Base-by-base conservation (phyloP, 2,797 vertebrate genomes). In the Pseudochaenichthys georgianus region DNA sequence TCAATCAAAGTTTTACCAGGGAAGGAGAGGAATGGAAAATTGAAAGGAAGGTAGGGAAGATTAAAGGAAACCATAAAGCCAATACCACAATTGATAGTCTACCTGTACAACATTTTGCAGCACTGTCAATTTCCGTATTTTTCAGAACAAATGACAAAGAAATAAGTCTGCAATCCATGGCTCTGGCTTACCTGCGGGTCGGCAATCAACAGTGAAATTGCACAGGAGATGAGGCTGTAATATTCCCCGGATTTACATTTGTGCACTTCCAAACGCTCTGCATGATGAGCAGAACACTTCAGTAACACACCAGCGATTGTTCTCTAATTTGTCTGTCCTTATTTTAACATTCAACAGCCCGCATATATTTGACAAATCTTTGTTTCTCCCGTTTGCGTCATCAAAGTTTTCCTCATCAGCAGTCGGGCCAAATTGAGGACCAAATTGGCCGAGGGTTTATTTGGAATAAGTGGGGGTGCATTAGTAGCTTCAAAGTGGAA, bases 191-290 rank as follows among this genome's bases (percentile, higher is more conserved):
- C 82, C 84, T 81, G 84, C 87, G 78, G 84, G 62, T 79, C 13
- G 54, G 42, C 72, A 81, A 63, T 90, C 88, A 82, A 5, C 74
- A 41, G 74, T 85, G 84, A 86, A 88, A 88, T 87, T 72, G 52
- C 80, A 78, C 75, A 58, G 54, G 68, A 54, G 74, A 80, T 66
- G 54, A 81, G 67, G 67, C 17, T 13, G 19, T 64, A 80, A 80
- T 62, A 68, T 77, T 78, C 70, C n/a, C 0, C 4, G 21, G 73
- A 70, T 79, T 82, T 81, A 63, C 31, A 58, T 43, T 58, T 63
- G 63, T 21, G 34, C 34, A 68, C 76, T 51, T 70, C 61, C 38
- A 3, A 48, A 42, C 59, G 62, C 53, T 61, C 51, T n/a, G 41
- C 70, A 62, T 3, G 41, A 62, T 28, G 73, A 83, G 68, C 80